Base-by-base conservation (phyloP, 2,888 invertebrate species). In the Chaetogeoica ovagalla region DNA sequence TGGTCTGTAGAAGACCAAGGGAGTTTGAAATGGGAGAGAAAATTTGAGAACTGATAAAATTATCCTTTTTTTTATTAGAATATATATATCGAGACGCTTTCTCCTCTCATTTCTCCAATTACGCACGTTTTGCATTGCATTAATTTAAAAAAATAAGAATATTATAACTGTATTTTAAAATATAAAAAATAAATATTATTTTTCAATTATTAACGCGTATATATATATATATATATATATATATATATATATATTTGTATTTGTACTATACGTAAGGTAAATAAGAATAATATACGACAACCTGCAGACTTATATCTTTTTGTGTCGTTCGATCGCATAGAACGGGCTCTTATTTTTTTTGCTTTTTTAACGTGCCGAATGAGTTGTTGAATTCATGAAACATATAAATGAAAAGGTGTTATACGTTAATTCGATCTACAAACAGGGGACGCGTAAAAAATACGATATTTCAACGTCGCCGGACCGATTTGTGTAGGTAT, bases 121-220 rank as follows among this genome's bases (percentile, higher is more conserved):
- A 30, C 30, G 30, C 30, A 30, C 59, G 21, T 1, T 15, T 48
- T 13, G 15, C 48, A 3, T 13, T 48, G 13, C 1, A 48, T 3
- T 48, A 48, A 48, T 13, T 9, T 13, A 13, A 48, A 59, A 1
- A 21, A 59, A 21, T 1, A n/a, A n/a, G 21, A 15, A 17, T 21
- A 43, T 9, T 9, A 43, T 43, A 43, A 43, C 43, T 43, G 59
- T 59, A 21, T 59, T 21, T 11, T 37, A 17, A n/a, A n/a, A 37
- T 65, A 37, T 65, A 17, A n/a, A 74, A 55, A 74, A 74, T 37
- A 74, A 74, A 74, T 74, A 65, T 74, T 74, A 55, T 65, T 65
- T 65, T 74, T 65, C 65, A 19, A 74, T 74, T 19, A 21, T 3
- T 30, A 15, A 23, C 30, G 15, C 17, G n/a, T 43, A 43, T 9